Evolutionary conservation across 2,797 vertebrate species (phyloP).

Genomic region (Thalassophryne amazonica): DNA sequence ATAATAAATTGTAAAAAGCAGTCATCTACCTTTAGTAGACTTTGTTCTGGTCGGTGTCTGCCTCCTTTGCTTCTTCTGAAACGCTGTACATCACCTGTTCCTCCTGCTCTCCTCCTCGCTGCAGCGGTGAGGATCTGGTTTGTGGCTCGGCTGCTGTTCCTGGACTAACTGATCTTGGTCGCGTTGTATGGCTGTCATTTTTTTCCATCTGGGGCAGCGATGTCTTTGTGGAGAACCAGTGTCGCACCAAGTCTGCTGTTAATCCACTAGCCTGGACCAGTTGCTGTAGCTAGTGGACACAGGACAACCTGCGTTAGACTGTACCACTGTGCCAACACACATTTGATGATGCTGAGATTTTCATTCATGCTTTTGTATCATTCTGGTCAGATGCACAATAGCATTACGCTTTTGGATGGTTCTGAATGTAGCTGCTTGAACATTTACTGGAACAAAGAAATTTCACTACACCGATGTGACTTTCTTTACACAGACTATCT

Average conservation of each 20-base stretch:
- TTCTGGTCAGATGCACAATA: no score
- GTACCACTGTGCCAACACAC: not conserved
- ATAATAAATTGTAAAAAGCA: no score
- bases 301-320: not conserved
- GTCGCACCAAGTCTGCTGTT: slow-evolving; percentile 83
- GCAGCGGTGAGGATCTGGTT: slow-evolving; percentile 35
- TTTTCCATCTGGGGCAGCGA: slow-evolving; percentile 41
- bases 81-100: slow-evolving; percentile 56
- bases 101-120: slow-evolving; percentile 52
- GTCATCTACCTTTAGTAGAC: slow-evolving; percentile 65
- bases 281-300: slow-evolving; percentile 74
- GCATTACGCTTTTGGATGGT: no score
- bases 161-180: slow-evolving; percentile 1
- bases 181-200: slow-evolving; percentile 8
- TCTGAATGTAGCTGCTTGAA: no score
- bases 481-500: no score
- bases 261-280: slow-evolving; percentile 83
- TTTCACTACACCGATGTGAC: no score
- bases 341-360: no score
- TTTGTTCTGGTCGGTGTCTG: slow-evolving; percentile 25
- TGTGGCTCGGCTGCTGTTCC: slow-evolving; percentile 16
- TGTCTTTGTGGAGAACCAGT: slow-evolving; percentile 84
- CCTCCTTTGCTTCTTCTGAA: slow-evolving; percentile 23
- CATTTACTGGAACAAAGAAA: no score
- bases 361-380: no score